Base-by-base conservation (phyloP, 64 coral and sea anemone genomes). In the Pocillopora verrucosa region DNA sequence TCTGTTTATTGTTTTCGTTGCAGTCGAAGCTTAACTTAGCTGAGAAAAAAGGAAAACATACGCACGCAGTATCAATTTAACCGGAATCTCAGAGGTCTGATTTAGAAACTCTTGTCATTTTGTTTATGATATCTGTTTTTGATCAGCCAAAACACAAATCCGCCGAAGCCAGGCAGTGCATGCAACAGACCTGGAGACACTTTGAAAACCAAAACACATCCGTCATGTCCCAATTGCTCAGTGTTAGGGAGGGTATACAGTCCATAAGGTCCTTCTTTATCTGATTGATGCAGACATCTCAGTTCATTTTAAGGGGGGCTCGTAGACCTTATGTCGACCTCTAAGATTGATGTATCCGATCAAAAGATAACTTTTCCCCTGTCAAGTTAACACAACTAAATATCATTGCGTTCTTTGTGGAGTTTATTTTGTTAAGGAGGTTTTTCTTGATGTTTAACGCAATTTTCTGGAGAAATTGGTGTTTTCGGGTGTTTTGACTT, bases 291-390 rank as follows among this genome's bases (percentile, higher is more conserved):
- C 79, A 63, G 24, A 16, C 57, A 15, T 62, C 62, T 81, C 59
- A 81, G 36, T 63, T 81, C 59, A 82, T 36, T 19, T 61, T 20
- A 15, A 14, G 25, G 36, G 63, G 36, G 56, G 17, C 34, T 25
- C 6, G 80, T 34, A 83, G 65, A 56, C 38, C 20, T 36, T n/a
- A 45, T 83, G 36, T 13, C 64, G 38, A 72, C 38, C 22, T 36
- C 82, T 72, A 13, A 84, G 64, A 85, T 72, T 85, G 82, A 72
- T 85, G 41, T 57, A 38, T 57, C 82, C 37, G 61, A 83, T 83
- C 61, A 41, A 41, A 45, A 67, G 79, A 81, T 81, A 81, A 64
- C 35, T 67, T 83, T 83, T 20, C 41, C 35, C 60, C 26, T 24
- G 37, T 15, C 37, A 65, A 45, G 13, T 41, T 72, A 41, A 85